Percentiles rank a stretch among this genome's conserved stretches.
Evolutionary conservation across 2,797 vertebrate genomes (phyloP).

Genomic region (Bufotes viridis): DNA sequence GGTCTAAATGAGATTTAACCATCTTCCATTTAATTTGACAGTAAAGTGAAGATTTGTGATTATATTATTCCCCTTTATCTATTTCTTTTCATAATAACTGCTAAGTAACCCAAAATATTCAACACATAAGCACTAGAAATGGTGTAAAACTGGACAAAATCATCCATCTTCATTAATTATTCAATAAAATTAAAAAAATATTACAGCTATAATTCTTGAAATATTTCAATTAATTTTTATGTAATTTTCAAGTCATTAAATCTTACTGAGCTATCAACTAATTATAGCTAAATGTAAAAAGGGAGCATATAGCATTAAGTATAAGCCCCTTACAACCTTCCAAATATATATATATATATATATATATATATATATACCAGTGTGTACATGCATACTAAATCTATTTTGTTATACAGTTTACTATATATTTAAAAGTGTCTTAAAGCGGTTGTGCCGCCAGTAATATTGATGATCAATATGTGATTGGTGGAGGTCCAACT

Average conservation of each 20-base stretch:
- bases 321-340: neutral
- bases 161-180: conserved; percentile 51
- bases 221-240: conserved; percentile 32
- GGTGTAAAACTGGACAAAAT: conserved; percentile 30
- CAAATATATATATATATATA: neutral
- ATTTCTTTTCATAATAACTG: conserved; percentile 53
- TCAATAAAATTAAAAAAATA: conserved; percentile 36
- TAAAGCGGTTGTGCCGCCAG: too few species aligned
- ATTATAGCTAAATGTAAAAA: neutral
- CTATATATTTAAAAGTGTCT: neutral
- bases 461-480: too few species aligned
- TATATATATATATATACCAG: too few species aligned
- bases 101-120: conserved; percentile 56
- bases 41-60: conserved; percentile 56
- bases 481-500: too few species aligned
- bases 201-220: conserved; percentile 11
- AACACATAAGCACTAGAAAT: conserved; percentile 27
- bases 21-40: conserved; percentile 59
- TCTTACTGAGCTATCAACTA: neutral
- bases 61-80: conserved; percentile 52
- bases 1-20: conserved; percentile 55
- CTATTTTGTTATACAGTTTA: neutral
- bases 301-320: neutral
- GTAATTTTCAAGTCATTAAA: conserved; percentile 25
- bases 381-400: too few species aligned